These are phyloP conservation scores for Mythimna albipuncta DNA, from an alignment of 2,888 invertebrate genomes.

Conservation along the genomic window DNA sequence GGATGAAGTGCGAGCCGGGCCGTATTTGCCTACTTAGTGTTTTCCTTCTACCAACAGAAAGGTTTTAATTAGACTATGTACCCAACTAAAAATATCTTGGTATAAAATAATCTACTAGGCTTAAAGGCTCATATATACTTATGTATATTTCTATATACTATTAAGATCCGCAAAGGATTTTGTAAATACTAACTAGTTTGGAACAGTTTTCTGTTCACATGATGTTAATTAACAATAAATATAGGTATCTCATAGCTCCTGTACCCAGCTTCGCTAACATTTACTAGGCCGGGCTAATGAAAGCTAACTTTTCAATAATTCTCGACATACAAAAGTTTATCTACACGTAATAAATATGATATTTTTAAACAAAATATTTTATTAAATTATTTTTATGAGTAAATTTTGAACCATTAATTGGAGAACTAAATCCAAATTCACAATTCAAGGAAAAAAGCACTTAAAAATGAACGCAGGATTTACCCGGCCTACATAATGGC, in stretches of 20 bases:
- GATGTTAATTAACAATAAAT: constrained; percentile 49
- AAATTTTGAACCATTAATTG: too few species aligned
- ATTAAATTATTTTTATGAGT: too few species aligned
- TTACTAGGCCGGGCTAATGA: neutral
- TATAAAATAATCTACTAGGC: constrained; percentile 44
- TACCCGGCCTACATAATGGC: neutral
- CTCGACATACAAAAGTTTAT: neutral
- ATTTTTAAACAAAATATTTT: too few species aligned
- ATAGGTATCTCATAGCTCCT: constrained; percentile 41
- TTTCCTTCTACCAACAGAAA: constrained; percentile 66
- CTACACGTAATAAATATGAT: neutral
- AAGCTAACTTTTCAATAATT: neutral
- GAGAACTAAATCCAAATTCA: neutral
- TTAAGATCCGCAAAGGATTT: constrained; percentile 33
- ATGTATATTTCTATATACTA: constrained; percentile 25
- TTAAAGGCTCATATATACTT: constrained; percentile 40
- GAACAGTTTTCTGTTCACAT: constrained; percentile 57
- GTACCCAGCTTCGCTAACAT: constrained; percentile 26
- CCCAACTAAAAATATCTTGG: constrained; percentile 17
- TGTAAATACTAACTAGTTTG: constrained; percentile 55
- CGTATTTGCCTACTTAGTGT: constrained; percentile 53
- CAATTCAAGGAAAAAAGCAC: neutral
- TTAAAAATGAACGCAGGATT: neutral
- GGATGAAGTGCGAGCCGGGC: constrained; percentile 39
- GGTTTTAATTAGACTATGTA: constrained; percentile 30